Conservation (phyloP, 2,888 invertebrate genomes). For the Dorcus parallelipipedus region DNA sequence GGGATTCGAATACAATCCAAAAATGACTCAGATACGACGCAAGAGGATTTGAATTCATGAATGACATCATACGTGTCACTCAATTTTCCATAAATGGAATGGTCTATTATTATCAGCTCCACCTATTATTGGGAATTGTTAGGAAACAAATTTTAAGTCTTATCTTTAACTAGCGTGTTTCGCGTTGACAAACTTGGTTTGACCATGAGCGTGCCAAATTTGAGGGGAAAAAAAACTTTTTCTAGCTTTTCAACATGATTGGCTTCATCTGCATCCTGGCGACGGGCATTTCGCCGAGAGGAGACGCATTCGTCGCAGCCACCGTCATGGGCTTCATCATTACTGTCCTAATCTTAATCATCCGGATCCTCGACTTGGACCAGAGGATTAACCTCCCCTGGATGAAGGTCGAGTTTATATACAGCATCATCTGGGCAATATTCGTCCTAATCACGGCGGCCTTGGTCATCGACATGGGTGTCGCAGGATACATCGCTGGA, state of each 20-base stretch:
- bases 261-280: constrained; percentile 26
- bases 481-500: constrained; percentile 24
- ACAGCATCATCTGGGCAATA: constrained; percentile 19
- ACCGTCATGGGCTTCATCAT: constrained; percentile 25
- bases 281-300: constrained; percentile 8
- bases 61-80: too few relatives aligned
- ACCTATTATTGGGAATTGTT: too few relatives aligned
- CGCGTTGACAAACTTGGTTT: too few relatives aligned
- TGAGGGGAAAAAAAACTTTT: background rate
- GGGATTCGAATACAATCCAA: too few relatives aligned
- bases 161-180: too few relatives aligned
- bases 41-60: too few relatives aligned
- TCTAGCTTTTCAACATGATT: constrained; percentile 27
- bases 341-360: constrained; percentile 21
- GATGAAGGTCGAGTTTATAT: constrained; percentile 27
- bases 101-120: too few relatives aligned
- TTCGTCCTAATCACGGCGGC: constrained; percentile 26
- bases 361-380: constrained; percentile 21
- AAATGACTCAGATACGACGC: too few relatives aligned
- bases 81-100: too few relatives aligned
- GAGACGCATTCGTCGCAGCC: constrained; percentile 28
- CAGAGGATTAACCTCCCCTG: constrained; percentile 24
- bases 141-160: too few relatives aligned
- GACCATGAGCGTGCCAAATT: too few relatives aligned
- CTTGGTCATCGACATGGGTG: constrained; percentile 19